Evolutionary conservation across 37 sponge, comb jelly and placozoan genomes (phyloP).

Genomic region (Spongilla lacustris): DNA sequence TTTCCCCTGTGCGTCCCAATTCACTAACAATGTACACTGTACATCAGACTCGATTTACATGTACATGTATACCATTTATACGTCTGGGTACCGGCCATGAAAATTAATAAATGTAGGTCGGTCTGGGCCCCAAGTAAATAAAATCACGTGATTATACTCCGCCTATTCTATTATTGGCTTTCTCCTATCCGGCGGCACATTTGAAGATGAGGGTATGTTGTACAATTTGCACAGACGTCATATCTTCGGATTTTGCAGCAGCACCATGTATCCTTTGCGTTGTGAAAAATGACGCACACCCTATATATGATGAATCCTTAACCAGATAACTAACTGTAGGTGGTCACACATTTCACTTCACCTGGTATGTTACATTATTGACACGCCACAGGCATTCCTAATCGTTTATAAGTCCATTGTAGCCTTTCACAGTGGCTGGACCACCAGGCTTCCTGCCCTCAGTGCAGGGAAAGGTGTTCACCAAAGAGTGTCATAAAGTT

Average conservation of each 20-base stretch:
- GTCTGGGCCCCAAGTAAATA: too few species aligned
- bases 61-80: too few species aligned
- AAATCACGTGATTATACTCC: neutral
- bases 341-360: conserved; percentile 61
- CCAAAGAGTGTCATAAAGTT: conserved; percentile 42
- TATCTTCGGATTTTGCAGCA: conserved; percentile 41
- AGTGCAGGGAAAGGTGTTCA: conserved; percentile 47
- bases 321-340: conserved; percentile 10
- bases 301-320: conserved; percentile 2
- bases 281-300: too few species aligned
- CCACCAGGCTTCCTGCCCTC: conserved; percentile 57
- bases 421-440: conserved; percentile 52
- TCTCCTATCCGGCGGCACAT: neutral
- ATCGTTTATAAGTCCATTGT: neutral
- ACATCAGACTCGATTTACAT: too few species aligned
- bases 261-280: conserved; percentile 45
- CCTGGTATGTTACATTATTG: conserved; percentile 7
- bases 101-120: too few species aligned
- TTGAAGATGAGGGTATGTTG: conserved; percentile 41
- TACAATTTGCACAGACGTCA: conserved; percentile 45
- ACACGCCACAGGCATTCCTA: neutral
- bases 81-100: too few species aligned
- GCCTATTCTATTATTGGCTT: neutral
- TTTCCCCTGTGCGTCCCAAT: too few species aligned
- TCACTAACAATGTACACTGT: too few species aligned